A percentile compares a stretch with the other conserved stretches of the same genome.
phyloP scores from a whole-genome alignment of 2,113 vertebrate species.

The Seriola quinqueradiata region DNA sequence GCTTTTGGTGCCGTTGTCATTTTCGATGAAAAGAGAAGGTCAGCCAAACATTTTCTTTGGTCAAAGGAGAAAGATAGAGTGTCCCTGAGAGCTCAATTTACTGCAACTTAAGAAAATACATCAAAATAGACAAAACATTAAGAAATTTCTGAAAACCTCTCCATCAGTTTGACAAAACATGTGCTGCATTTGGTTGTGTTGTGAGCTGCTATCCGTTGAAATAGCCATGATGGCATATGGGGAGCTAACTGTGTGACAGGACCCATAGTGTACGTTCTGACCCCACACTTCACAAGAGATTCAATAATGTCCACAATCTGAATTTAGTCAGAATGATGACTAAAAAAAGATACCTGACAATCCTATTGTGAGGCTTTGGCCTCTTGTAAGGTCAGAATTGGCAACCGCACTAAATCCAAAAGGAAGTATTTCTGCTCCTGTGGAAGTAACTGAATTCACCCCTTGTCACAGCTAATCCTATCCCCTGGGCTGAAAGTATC shows the following conservation, averaged over 20 bases:
- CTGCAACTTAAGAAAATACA: too few species aligned
- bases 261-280: neutral
- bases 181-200: too few species aligned
- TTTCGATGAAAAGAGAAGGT: neutral
- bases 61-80: neutral
- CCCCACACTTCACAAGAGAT: neutral
- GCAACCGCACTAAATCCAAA: conserved; percentile 18
- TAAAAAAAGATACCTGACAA: conserved; percentile 5
- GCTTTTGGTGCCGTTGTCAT: conserved; percentile 1
- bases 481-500: conserved; percentile 53
- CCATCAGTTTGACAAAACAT: too few species aligned
- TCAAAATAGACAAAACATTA: too few species aligned
- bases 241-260: neutral
- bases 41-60: neutral
- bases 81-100: too few species aligned
- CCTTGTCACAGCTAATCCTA: conserved; percentile 45
- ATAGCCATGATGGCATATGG: neutral
- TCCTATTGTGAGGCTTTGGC: conserved; percentile 22
- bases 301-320: neutral
- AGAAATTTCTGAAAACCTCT: too few species aligned
- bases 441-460: conserved; percentile 64
- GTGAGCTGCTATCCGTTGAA: neutral
- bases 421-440: conserved; percentile 36
- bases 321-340: conserved; percentile 8
- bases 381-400: conserved; percentile 28